Conservation (phyloP, 37 sponge, comb jelly and placozoan species). For the Beroe forskalii region DNA sequence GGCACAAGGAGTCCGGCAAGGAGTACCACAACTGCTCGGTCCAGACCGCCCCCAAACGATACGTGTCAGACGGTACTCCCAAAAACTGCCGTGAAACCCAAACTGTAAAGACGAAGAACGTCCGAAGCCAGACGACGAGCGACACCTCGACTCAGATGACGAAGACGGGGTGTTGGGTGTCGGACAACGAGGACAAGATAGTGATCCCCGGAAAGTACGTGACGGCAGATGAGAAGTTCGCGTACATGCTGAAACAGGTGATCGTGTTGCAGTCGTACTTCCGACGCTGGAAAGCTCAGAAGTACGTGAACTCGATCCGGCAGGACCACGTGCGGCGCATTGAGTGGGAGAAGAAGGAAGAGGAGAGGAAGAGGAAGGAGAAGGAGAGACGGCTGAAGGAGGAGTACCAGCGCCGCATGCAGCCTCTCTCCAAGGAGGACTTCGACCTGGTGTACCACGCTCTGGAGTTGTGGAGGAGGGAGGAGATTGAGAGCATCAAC, state of each 20-base stretch:
- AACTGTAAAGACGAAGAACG: constrained; percentile 76
- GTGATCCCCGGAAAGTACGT: constrained; percentile 75
- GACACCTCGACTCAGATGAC: constrained; percentile 95
- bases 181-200: constrained; percentile 68
- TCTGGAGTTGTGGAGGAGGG: constrained; percentile 89
- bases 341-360: constrained; percentile 78
- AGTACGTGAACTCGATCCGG: constrained; percentile 74
- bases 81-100: constrained; percentile 79
- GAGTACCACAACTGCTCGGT: constrained; percentile 85
- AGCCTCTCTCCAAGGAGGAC: constrained; percentile 87
- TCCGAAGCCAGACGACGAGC: constrained; percentile 73
- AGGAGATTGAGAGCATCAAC: constrained; percentile 80
- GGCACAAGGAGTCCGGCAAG: constrained; percentile 69
- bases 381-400: constrained; percentile 72
- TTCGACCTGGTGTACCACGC: constrained; percentile 91
- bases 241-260: constrained; percentile 76
- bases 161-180: constrained; percentile 77
- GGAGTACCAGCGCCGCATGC: constrained; percentile 86
- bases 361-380: constrained; percentile 71
- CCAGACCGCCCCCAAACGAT: constrained; percentile 70
- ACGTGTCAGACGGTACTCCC: background rate
- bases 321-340: constrained; percentile 66
- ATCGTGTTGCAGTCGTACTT: constrained; percentile 81
- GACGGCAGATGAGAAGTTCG: constrained; percentile 81
- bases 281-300: constrained; percentile 78